Base-by-base conservation (phyloP, 2,797 vertebrate genomes). In the Myotis vivesi region DNA sequence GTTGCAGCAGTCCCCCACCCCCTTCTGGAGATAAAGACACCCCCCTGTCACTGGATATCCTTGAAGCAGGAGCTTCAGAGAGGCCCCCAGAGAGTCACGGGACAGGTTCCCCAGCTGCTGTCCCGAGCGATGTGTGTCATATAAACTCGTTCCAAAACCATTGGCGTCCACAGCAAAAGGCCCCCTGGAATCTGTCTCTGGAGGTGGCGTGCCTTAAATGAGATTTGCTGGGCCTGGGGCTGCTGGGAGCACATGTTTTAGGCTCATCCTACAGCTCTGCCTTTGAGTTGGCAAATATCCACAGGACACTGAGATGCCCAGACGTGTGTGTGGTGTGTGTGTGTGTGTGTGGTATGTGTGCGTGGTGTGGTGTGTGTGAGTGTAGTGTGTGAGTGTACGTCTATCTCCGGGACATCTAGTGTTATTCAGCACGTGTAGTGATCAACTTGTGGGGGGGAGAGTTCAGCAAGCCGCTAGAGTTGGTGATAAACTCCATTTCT, bases 11-110 rank as follows among this genome's bases (percentile, higher is more conserved):
- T 46, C 7, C 22, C 96, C 53, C 75, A 22, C 62, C 77, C 5
- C 20, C 46, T 96, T 86, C 93, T 94, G 68, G 75, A 97, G 95
- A 91, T 23, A 96, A 96, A 97, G 87, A 79, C 95, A 87, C 59
- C 19, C 87, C 91, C 79, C 8, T 83, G 64, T 92, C 53, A 96
- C 86, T 96, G 9, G 75, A 92, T 96, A 97, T 72, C 80, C 79
- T 91, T 86, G 95, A 97, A 62, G 87, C 33, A 90, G 66, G 57
- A 89, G 28, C 66, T 97, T 96, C 94, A 97, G 89, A 98, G 94
- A 82, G 90, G 89, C 53, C 75, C 57, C 91, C 95, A 57, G 36
- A 94, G 68, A 87, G 51, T 81, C 71, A 71, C 0, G 17, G 22
- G 64, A 76, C 73, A 64, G 72, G 93, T 75, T 96, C 80, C 64